phyloP scores from a whole-genome alignment of 2,888 invertebrate species.

The Parnassius orleans region DNA sequence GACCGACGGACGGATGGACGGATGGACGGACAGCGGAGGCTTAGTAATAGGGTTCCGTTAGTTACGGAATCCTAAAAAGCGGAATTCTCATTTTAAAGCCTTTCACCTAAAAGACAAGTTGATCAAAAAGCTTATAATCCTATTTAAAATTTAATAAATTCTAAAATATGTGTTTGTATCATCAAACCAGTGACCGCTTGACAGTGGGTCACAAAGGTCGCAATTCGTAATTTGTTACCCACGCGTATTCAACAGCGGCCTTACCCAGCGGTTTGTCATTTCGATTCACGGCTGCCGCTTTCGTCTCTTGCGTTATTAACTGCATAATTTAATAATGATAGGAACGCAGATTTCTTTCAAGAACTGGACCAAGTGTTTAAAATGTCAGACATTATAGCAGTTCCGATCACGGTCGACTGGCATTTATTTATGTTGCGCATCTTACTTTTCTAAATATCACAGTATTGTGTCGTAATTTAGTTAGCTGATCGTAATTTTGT shows the following conservation, averaged over 20 bases:
- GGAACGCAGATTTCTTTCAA: conserved; percentile 1
- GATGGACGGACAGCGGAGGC: too few species aligned
- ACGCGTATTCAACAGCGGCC: conserved; percentile 2
- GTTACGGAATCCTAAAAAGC: too few species aligned
- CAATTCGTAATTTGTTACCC: conserved; percentile 11
- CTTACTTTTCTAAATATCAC: conserved; percentile 4
- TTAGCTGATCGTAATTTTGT: too few species aligned
- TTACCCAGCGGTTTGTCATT: not conserved
- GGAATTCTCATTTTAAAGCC: too few species aligned
- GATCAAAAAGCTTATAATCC: too few species aligned
- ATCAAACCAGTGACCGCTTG: not conserved
- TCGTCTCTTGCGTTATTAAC: conserved; percentile 2
- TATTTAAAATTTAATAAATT: too few species aligned
- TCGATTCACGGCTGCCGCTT: not conserved
- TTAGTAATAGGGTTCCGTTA: too few species aligned
- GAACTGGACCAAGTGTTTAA: not conserved
- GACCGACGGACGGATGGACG: too few species aligned
- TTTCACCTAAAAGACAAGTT: too few species aligned
- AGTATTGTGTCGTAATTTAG: not conserved
- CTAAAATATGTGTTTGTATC: too few species aligned
- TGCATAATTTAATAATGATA: not conserved
- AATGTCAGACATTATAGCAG: conserved; percentile 1
- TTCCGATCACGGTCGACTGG: conserved; percentile 7
- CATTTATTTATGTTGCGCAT: conserved; percentile 1
- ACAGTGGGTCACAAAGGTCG: conserved; percentile 14